Evolutionary conservation across 1,140 invertebrate species (phyloP).

Genomic region (Euura lappo): DNA sequence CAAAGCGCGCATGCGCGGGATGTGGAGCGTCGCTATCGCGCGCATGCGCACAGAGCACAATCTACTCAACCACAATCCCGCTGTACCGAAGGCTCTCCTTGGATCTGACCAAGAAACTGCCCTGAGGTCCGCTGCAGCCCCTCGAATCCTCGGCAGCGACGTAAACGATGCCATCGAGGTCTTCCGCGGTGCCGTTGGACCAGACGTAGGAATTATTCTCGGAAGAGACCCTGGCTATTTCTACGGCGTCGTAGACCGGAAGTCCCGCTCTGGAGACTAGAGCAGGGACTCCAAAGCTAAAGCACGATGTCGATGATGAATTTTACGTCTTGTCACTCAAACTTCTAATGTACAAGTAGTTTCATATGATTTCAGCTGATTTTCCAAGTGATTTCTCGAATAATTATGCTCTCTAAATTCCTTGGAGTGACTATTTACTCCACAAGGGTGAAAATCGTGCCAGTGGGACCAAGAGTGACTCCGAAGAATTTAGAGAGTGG

Average conservation of each 20-base stretch:
- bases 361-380: no score
- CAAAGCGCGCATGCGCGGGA: no score
- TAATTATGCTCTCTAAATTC: no score
- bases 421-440: no score
- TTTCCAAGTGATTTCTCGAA: no score
- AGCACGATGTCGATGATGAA: background rate
- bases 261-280: conserved; percentile 42
- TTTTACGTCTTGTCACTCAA: no score
- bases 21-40: no score
- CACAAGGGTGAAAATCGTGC: no score
- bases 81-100: background rate
- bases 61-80: conserved; percentile 29
- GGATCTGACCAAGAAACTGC: conserved; percentile 27
- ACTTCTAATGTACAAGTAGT: no score
- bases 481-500: no score
- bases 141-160: conserved; percentile 37
- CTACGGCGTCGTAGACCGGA: conserved; percentile 45
- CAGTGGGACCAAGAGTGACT: no score
- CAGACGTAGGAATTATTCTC: conserved; percentile 32
- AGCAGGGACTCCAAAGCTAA: conserved; percentile 42
- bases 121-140: conserved; percentile 40
- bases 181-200: conserved; percentile 19
- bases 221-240: conserved; percentile 33
- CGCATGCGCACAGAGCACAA: background rate
- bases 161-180: conserved; percentile 36